phyloP scores from a whole-genome alignment of 92 coral and sea anemone genomes.

The Ricordea florida region DNA sequence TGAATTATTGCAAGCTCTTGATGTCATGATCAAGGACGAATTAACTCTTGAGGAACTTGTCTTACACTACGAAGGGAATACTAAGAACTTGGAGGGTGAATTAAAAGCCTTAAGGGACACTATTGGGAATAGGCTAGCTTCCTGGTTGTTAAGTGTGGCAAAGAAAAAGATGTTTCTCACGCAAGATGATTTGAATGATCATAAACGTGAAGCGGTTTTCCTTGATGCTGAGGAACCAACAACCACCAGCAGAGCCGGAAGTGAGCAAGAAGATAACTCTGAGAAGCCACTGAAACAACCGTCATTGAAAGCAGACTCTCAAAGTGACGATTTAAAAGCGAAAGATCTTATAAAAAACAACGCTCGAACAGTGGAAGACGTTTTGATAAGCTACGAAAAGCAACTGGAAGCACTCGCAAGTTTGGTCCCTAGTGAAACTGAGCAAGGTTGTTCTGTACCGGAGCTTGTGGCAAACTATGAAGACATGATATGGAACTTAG shows the following conservation, averaged over 20 bases:
- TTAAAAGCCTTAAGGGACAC: slow-evolving; percentile 17
- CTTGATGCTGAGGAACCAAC: background rate
- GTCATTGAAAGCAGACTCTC: no score
- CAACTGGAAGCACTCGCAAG: slow-evolving; percentile 28
- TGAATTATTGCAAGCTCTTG: background rate
- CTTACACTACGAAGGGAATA: background rate
- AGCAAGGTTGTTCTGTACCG: background rate
- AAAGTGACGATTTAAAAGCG: background rate
- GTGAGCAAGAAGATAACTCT: background rate
- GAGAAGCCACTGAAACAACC: background rate
- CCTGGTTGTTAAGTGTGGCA: background rate
- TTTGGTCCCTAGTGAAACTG: background rate
- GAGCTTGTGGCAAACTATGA: slow-evolving; percentile 26
- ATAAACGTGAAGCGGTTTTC: background rate
- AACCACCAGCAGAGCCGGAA: background rate
- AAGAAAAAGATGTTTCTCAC: background rate
- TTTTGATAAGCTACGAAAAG: slow-evolving; percentile 30
- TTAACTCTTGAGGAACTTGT: slow-evolving; percentile 19
- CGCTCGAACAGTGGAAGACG: slow-evolving; percentile 47
- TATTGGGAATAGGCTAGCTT: slow-evolving; percentile 33
- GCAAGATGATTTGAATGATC: background rate
- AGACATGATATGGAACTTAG: background rate
- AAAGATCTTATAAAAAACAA: slow-evolving; percentile 8
- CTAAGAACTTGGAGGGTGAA: background rate
- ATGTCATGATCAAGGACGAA: slow-evolving; percentile 34